Base-by-base conservation (phyloP, 2,797 vertebrate species). In the Pangasius djambal region DNA sequence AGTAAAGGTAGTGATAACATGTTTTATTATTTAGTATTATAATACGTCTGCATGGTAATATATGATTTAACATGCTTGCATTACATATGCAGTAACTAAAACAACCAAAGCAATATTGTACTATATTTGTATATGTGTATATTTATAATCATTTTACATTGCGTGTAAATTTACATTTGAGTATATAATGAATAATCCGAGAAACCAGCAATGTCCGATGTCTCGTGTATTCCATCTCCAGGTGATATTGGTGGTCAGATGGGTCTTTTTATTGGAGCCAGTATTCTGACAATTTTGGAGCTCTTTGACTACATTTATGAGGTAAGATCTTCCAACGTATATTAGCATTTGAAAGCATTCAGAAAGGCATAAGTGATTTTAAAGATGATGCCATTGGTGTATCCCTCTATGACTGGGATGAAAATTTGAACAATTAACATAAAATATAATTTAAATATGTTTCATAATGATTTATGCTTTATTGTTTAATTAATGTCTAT, bases 201-300 rank as follows among this genome's bases (percentile, higher is more conserved):
- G 13, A 31, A 83, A 48, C 1, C 15, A 84, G 8, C 15, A 31
- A 20, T 50, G 40, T 69, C 28, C 28, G 69, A 34, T 12, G 10
- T 12, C 9, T 34, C 13, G n/a, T 69, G n/a, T 85, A 52, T 7
- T 52, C 18, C 28, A 87, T 72, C 88, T 90, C 55, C 94, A 99
- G 98, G 98, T 93, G 98, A 99, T 94, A 99, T 99, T 0, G 98
- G 98, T 28, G 98, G 98, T 90, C 98, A 99, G 96, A 99, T 99
- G 98, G 98, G 98, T 40, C 96, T 99, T 86, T 99, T 99, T 93
- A 99, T 99, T 0, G 98, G 98, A n/a, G 98, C 98, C 93, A 99
- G 98, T 86, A 97, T 99, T 93, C 97, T 99, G 89, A 99, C 98
- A 0, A 97, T 99, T 86, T 97, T 99, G 83, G 98, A 99, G 92